phyloP scores from a whole-genome alignment of 2,113 vertebrate genomes.

The Procavia capensis region DNA sequence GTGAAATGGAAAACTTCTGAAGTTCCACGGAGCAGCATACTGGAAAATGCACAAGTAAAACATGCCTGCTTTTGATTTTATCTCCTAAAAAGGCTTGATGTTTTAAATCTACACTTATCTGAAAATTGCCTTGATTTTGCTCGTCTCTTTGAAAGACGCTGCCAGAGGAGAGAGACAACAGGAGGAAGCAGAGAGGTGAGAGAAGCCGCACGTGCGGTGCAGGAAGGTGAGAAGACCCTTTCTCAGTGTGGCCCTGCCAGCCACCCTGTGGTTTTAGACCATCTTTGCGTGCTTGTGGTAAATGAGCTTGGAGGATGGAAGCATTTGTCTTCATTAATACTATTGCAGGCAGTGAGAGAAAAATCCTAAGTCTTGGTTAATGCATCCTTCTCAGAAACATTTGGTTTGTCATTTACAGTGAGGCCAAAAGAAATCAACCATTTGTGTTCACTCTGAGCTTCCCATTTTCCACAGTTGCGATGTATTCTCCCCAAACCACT shows the following conservation, averaged over 20 bases:
- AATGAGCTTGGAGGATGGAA: neutral
- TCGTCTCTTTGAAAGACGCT: neutral
- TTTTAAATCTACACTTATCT: neutral
- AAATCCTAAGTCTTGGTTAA: neutral
- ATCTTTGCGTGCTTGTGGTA: neutral
- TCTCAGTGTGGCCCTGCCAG: too few species aligned
- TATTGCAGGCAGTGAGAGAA: neutral
- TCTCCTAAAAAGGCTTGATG: neutral
- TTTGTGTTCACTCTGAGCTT: conserved; percentile 38
- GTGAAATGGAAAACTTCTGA: neutral
- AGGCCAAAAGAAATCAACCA: conserved; percentile 19
- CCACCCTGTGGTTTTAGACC: rapidly evolving
- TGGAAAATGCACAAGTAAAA: neutral
- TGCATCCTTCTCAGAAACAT: neutral
- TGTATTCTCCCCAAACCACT: conserved; percentile 66
- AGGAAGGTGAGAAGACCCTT: rapidly evolving
- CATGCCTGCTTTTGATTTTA: neutral
- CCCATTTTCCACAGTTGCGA: conserved; percentile 56
- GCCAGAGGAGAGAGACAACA: neutral
- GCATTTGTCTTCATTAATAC: neutral
- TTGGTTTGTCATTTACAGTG: neutral
- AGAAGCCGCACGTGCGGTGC: rapidly evolving
- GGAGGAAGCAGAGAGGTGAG: neutral
- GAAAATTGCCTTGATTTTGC: neutral
- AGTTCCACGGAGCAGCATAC: neutral